phyloP scores from a whole-genome alignment of 2,113 vertebrate species.

The Dromaius novaehollandiae region DNA sequence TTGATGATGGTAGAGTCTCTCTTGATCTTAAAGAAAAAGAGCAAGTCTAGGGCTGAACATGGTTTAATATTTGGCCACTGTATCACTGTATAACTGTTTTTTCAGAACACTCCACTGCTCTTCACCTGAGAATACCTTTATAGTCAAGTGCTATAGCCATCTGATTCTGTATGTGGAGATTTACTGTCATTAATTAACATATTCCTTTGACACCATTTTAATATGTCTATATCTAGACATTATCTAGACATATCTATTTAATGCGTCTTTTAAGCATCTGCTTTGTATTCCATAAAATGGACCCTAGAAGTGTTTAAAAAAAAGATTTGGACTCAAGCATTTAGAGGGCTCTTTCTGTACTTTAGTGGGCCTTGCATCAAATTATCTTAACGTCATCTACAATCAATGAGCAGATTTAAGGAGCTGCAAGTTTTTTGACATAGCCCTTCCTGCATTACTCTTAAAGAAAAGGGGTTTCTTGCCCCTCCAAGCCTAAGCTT shows the following conservation, averaged over 20 bases:
- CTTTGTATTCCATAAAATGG: background rate
- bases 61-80: background rate
- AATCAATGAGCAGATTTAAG: background rate
- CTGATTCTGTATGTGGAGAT: background rate
- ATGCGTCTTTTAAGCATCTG: background rate
- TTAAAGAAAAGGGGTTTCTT: background rate
- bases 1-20: background rate
- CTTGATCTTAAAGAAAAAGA: background rate
- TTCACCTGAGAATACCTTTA: background rate
- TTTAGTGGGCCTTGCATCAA: background rate
- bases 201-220: background rate
- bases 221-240: background rate
- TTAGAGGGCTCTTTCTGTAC: background rate
- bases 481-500: background rate
- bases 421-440: background rate
- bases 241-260: too few species aligned
- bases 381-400: background rate
- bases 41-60: background rate
- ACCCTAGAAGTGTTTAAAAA: background rate
- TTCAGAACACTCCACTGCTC: background rate
- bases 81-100: background rate
- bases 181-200: too few species aligned
- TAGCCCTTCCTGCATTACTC: background rate
- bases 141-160: background rate
- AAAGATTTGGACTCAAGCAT: background rate